A percentile compares a stretch with the other conserved stretches of the same genome.
Conservation (phyloP, 2,888 invertebrate species). For the Drosophila mimetica region DNA sequence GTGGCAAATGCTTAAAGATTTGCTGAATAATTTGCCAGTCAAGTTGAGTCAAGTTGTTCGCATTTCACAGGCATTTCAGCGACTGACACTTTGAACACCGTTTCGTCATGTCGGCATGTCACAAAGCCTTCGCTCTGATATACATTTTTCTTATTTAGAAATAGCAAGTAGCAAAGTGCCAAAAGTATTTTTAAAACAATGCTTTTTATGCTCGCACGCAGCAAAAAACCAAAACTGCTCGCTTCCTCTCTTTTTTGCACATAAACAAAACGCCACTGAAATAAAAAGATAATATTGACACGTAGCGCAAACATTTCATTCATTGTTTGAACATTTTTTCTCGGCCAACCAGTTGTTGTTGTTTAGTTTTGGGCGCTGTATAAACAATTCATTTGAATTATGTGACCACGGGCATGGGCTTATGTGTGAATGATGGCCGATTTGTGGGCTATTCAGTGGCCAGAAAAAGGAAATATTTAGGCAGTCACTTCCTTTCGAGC, state of each 20-base stretch:
- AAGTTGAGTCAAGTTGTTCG: slow-evolving; percentile 70
- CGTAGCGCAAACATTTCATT: slow-evolving; percentile 74
- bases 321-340: slow-evolving; percentile 59
- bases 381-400: slow-evolving; percentile 41
- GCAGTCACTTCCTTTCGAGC: slow-evolving; percentile 22
- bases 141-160: slow-evolving; percentile 49
- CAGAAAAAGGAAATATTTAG: slow-evolving; percentile 3
- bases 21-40: slow-evolving; percentile 63
- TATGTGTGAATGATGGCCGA: slow-evolving; percentile 17
- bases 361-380: slow-evolving; percentile 24
- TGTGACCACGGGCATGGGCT: slow-evolving; percentile 24
- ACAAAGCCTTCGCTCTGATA: slow-evolving; percentile 34
- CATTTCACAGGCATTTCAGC: slow-evolving; percentile 71
- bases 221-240: slow-evolving; percentile 32
- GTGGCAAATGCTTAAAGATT: slow-evolving; percentile 31
- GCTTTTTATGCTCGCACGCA: slow-evolving; percentile 60
- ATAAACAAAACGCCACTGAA: slow-evolving; percentile 63
- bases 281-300: slow-evolving; percentile 68
- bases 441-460: slow-evolving; percentile 20
- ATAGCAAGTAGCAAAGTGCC: slow-evolving; percentile 25
- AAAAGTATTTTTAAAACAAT: slow-evolving; percentile 66
- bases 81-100: slow-evolving; percentile 74
- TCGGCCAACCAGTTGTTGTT: slow-evolving; percentile 10
- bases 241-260: slow-evolving; percentile 46
- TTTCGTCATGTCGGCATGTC: slow-evolving; percentile 73